These are phyloP conservation scores for Carcinoscorpius rotundicauda DNA, from an alignment of 1,140 invertebrate genomes.

Conservation along the genomic window DNA sequence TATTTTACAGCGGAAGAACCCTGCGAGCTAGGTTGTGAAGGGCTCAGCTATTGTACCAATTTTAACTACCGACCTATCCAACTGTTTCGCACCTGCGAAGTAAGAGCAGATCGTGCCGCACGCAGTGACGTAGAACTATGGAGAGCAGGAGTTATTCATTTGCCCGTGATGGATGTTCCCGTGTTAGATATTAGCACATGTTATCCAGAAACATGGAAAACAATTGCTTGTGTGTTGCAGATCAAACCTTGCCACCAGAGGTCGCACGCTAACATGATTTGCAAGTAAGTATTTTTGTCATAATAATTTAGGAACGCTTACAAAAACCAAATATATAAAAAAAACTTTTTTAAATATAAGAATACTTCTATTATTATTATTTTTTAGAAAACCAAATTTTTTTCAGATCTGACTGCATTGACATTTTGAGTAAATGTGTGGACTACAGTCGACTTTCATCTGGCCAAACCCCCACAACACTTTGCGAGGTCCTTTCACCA, in stretches of 20 bases:
- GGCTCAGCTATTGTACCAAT: slow-evolving; percentile 60
- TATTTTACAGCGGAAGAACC: slow-evolving; percentile 52
- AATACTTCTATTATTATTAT: too few species aligned
- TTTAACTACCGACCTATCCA: slow-evolving; percentile 69
- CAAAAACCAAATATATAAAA: too few species aligned
- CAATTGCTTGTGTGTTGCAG: slow-evolving; percentile 71
- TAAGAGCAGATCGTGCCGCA: slow-evolving; percentile 50
- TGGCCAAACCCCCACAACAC: slow-evolving; percentile 26
- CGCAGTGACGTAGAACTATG: slow-evolving; percentile 44
- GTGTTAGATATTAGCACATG: slow-evolving; percentile 63
- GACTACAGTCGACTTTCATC: slow-evolving; percentile 46
- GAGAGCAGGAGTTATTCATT: slow-evolving; percentile 34
- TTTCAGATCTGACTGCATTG: slow-evolving; percentile 59
- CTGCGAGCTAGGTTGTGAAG: slow-evolving; percentile 66
- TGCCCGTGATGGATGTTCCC: slow-evolving; percentile 56
- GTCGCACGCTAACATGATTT: slow-evolving; percentile 60
- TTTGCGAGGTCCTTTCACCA: slow-evolving; percentile 47
- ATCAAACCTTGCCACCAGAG: slow-evolving; percentile 67
- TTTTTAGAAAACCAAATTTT: too few species aligned
- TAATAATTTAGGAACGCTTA: not conserved
- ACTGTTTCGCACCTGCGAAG: slow-evolving; percentile 56
- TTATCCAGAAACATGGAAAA: slow-evolving; percentile 63
- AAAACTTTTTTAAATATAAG: too few species aligned
- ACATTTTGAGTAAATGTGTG: slow-evolving; percentile 64
- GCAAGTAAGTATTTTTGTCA: slow-evolving; percentile 36